Evolutionary conservation across 2,797 vertebrate species (phyloP), one percentile per base, ranked within the genome.

Genomic region (Pelodytes ibericus): DNA sequence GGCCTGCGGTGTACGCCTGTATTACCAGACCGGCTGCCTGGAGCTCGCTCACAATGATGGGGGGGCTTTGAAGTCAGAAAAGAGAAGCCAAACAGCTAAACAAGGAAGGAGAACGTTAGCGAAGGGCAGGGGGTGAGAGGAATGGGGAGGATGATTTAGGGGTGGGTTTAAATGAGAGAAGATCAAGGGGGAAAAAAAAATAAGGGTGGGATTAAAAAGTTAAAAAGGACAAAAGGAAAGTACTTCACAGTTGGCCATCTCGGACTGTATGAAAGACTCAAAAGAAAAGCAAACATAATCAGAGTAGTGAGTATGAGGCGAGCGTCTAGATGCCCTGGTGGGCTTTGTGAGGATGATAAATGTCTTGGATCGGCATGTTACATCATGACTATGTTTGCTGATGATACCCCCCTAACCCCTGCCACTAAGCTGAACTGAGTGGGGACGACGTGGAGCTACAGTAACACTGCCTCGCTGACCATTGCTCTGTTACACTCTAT

Each of bases 341-440:
- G 85, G 71, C 88, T 90, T 89, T 87, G 85, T 87, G 79, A 83
- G n/a, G 88, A 91, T 93, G 97, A 99, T 97, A 96, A 96, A 99
- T 98, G 95, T 94, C 92, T 80, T 86, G 90, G 87, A 85, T 91
- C 91, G 91, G 94, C 92, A 92, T 95, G 94, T 95, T 94, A 94
- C 94, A 94, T 95, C 93, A 94, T 93, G 88, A 90, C 92, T 96
- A 98, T 98, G 98, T 98, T 96, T 90, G 94, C 91, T 91, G 93
- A 90, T 92, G 92, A 88, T 90, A 90, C 89, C 89, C 87, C 88
- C 86, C 87, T 88, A 89, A 92, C 90, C 89, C 90, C 88, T 92
- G 91, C 91, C 91, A 91, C 73, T 0, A 15, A 7, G 39, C 36
- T 15, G 9, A 30, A 62, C 58, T 22, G 26, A 57, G 39, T 11